A percentile compares a stretch with the other conserved stretches of the same genome.
Conservation (phyloP, 2,888 invertebrate species). For the Drosophila imparisetae region DNA sequence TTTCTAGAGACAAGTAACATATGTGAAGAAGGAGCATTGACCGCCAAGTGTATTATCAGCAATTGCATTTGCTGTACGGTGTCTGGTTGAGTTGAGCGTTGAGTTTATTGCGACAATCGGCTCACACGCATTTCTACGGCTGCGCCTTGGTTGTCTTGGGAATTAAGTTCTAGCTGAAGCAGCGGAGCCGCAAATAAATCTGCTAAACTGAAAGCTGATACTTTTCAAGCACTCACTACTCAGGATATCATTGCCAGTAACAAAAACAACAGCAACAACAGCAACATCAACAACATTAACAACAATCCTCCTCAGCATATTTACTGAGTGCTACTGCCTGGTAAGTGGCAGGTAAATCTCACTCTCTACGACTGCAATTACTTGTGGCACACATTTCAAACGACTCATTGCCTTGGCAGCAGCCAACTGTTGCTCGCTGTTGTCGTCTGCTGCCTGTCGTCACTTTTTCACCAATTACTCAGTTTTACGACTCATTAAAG, state of each 20-base stretch:
- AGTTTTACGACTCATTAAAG: constrained; percentile 79
- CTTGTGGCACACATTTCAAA: constrained; percentile 12
- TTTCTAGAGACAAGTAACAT: background rate
- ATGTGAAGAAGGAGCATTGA: constrained; percentile 28
- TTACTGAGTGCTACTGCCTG: background rate
- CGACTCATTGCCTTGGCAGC: constrained; percentile 3
- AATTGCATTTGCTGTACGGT: constrained; percentile 22
- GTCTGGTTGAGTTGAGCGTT: constrained; percentile 18
- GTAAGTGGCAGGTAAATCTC: constrained; percentile 38
- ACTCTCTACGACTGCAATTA: constrained; percentile 5
- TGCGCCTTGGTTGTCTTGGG: constrained; percentile 46
- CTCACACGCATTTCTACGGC: constrained; percentile 61
- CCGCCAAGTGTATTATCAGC: constrained; percentile 29
- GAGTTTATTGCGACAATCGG: constrained; percentile 54
- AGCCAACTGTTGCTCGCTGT: constrained; percentile 55
- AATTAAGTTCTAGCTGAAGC: constrained; percentile 30
- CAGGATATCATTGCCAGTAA: constrained; percentile 22
- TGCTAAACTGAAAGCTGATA: constrained; percentile 65
- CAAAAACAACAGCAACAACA: background rate
- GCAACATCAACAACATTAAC: background rate
- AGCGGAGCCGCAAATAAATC: constrained; percentile 47
- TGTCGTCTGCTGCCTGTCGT: constrained; percentile 29
- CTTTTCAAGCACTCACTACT: constrained; percentile 30
- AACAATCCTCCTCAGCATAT: constrained; percentile 1
- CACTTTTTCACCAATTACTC: constrained; percentile 71